phyloP scores from a whole-genome alignment of 2,888 invertebrate genomes.

The Tinea semifulvella region DNA sequence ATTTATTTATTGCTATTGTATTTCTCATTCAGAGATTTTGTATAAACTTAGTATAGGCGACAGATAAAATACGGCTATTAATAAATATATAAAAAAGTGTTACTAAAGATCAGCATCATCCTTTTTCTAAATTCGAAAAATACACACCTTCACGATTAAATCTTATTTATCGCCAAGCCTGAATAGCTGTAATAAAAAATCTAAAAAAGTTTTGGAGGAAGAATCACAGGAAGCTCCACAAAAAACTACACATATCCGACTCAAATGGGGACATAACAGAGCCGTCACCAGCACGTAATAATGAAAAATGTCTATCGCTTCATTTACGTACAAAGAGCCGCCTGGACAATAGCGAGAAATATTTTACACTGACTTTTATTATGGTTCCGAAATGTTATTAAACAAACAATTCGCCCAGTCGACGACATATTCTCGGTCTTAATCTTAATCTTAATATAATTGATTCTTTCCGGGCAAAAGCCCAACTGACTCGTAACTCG shows the following conservation, averaged over 20 bases:
- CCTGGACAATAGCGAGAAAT: constrained; percentile 48
- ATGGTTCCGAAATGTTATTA: constrained; percentile 58
- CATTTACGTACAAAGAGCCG: constrained; percentile 45
- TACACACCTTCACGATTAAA: constrained; percentile 28
- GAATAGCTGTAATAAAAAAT: constrained; percentile 39
- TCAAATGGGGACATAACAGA: constrained; percentile 44
- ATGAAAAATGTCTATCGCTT: constrained; percentile 44
- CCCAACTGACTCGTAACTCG: constrained; percentile 22
- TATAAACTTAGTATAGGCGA: too few species aligned
- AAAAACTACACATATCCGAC: constrained; percentile 51
- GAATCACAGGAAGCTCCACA: constrained; percentile 45
- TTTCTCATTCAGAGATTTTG: too few species aligned
- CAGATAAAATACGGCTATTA: too few species aligned
- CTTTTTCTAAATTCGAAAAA: neutral
- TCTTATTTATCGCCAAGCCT: constrained; percentile 38
- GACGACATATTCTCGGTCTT: constrained; percentile 48
- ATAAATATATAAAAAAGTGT: too few species aligned
- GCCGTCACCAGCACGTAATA: constrained; percentile 32
- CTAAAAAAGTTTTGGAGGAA: constrained; percentile 37
- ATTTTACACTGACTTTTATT: constrained; percentile 55
- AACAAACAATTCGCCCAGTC: constrained; percentile 66
- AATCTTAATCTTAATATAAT: constrained; percentile 58
- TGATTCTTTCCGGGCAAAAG: constrained; percentile 54
- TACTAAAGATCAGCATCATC: neutral
- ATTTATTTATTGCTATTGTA: too few species aligned